Percentiles rank a stretch among this genome's conserved stretches.
phyloP scores from a whole-genome alignment of 2,113 vertebrate species.

The Tychaedon coryphoeus region DNA sequence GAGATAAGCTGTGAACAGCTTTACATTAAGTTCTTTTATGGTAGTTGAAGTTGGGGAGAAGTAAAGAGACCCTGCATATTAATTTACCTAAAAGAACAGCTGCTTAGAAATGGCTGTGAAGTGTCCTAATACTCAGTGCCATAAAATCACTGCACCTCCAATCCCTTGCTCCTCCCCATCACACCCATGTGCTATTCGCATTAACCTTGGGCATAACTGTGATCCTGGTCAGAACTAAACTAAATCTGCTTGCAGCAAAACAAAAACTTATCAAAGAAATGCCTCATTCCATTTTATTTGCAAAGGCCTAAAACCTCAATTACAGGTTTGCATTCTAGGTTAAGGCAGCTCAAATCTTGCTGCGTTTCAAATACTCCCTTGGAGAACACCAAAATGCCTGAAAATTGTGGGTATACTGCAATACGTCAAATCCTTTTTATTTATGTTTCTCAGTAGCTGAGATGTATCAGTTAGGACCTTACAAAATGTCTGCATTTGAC shows the following conservation, averaged over 20 bases:
- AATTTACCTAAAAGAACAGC: slow-evolving; percentile 75
- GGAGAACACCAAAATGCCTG: background rate
- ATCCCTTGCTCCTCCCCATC: background rate
- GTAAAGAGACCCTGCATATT: slow-evolving; percentile 75
- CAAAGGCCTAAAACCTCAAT: background rate
- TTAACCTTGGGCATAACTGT: background rate
- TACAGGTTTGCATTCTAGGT: background rate
- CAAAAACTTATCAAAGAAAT: background rate
- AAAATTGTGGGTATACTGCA: background rate
- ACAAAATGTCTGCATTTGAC: background rate
- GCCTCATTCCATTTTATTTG: background rate
- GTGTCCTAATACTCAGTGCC: slow-evolving; percentile 29
- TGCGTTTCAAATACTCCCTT: background rate
- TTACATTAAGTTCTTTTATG: slow-evolving; percentile 69
- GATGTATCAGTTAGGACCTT: background rate
- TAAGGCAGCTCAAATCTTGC: background rate
- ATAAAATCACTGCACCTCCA: slow-evolving; percentile 32
- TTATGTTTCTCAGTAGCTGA: background rate
- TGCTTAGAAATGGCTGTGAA: slow-evolving; percentile 64
- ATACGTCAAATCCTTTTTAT: background rate
- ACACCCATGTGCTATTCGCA: background rate
- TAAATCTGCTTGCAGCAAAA: background rate
- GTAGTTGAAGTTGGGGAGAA: slow-evolving; percentile 54
- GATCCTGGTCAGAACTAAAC: background rate
- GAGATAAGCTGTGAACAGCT: slow-evolving; percentile 69